These are phyloP conservation scores for Tympanuchus pallidicinctus DNA, from an alignment of 2,113 vertebrate genomes.

Conservation along the genomic window DNA sequence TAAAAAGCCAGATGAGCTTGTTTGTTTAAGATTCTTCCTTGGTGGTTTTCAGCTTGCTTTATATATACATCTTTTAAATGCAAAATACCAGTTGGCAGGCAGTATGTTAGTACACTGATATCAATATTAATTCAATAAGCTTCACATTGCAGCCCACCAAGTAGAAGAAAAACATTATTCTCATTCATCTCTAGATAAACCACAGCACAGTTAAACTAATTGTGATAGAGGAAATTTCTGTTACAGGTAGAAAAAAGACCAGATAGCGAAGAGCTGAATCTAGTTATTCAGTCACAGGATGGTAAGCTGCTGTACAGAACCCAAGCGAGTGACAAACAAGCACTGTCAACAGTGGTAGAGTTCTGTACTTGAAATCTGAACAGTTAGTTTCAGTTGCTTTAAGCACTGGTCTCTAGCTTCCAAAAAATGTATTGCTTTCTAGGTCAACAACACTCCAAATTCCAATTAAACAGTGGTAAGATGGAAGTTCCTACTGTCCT, in stretches of 20 bases:
- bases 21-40: conserved; percentile 54
- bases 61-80: background rate
- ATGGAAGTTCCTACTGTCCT: background rate
- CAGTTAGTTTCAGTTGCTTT: background rate
- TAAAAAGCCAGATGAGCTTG: conserved; percentile 51
- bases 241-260: background rate
- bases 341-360: background rate
- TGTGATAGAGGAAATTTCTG: background rate
- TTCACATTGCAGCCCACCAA: background rate
- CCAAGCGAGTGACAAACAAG: background rate
- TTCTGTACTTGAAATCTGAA: background rate
- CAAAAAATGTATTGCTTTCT: background rate
- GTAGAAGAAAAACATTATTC: background rate
- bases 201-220: background rate
- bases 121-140: background rate
- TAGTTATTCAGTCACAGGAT: background rate
- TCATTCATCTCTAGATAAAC: background rate
- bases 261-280: background rate
- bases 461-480: background rate
- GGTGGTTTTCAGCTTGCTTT: conserved; percentile 6
- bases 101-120: background rate
- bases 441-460: background rate
- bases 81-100: conserved; percentile 38
- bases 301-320: background rate
- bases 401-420: background rate